phyloP scores from a whole-genome alignment of 2,113 vertebrate genomes.

The Cyprinus carpio region DNA sequence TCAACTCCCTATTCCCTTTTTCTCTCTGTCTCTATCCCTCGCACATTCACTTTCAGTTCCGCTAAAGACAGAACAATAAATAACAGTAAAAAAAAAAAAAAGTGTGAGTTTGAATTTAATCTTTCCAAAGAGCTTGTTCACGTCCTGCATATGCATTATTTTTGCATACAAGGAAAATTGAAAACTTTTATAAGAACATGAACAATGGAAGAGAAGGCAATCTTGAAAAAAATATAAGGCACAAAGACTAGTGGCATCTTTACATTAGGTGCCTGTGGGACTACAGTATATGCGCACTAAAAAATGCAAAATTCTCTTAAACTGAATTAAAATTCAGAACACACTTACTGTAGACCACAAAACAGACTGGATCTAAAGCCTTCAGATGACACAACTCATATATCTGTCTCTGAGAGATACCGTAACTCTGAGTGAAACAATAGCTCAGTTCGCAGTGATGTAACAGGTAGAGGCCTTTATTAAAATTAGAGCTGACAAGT shows the following conservation, averaged over 20 bases:
- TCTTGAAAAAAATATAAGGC: background rate
- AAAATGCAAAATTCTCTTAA: background rate
- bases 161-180: conserved; percentile 6
- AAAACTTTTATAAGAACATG: background rate
- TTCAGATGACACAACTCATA: background rate
- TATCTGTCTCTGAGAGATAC: background rate
- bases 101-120: background rate
- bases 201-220: conserved; percentile 3
- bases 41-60: background rate
- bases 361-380: background rate
- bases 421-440: conserved; percentile 36
- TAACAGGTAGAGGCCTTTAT: background rate
- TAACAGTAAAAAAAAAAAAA: background rate
- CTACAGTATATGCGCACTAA: too few relatives aligned
- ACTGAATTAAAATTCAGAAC: background rate
- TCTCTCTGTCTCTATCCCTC: background rate
- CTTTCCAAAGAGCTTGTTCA: background rate
- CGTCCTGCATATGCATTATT: background rate
- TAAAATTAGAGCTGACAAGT: conserved; percentile 31
- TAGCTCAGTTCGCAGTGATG: conserved; percentile 44
- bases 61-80: background rate
- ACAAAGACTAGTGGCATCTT: background rate
- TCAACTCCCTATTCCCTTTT: background rate
- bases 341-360: background rate
- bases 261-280: conserved; percentile 16